phyloP scores from a whole-genome alignment of 2,797 vertebrate genomes.

The Sphenodon punctatus region DNA sequence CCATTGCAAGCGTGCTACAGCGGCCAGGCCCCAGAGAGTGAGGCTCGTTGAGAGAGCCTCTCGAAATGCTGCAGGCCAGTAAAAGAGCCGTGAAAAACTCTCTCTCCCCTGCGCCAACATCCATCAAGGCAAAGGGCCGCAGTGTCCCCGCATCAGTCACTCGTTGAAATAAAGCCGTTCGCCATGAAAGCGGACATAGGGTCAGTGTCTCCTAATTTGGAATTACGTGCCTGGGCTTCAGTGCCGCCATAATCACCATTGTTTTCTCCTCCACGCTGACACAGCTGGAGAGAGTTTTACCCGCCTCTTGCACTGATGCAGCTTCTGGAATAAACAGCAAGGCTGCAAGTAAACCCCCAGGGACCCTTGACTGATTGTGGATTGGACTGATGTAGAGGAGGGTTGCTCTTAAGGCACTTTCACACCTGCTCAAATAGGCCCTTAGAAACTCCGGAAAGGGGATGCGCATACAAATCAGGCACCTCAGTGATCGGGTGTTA shows the following conservation, averaged over 20 bases:
- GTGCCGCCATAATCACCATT: slow-evolving; percentile 38
- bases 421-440: too few relatives aligned
- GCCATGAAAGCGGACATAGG: background rate
- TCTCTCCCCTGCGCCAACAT: background rate
- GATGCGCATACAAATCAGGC: too few relatives aligned
- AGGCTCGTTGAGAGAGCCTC: slow-evolving; percentile 14
- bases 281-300: slow-evolving; percentile 7
- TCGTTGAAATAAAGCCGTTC: background rate
- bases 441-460: too few relatives aligned
- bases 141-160: slow-evolving; percentile 20
- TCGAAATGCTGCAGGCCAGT: background rate
- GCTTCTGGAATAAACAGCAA: too few relatives aligned
- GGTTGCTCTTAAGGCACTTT: too few relatives aligned
- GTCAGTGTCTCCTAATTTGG: slow-evolving; percentile 40
- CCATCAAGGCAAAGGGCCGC: background rate
- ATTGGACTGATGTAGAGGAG: too few relatives aligned
- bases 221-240: slow-evolving; percentile 31
- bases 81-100: slow-evolving; percentile 20
- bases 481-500: too few relatives aligned
- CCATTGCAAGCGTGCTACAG: background rate
- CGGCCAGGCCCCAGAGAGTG: background rate
- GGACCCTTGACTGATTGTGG: too few relatives aligned
- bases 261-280: background rate
- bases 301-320: too few relatives aligned
- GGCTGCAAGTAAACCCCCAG: too few relatives aligned